Evolutionary conservation across 2,113 vertebrate species (phyloP), one percentile per base, ranked within the genome.

Genomic region (Macrotis lagotis): DNA sequence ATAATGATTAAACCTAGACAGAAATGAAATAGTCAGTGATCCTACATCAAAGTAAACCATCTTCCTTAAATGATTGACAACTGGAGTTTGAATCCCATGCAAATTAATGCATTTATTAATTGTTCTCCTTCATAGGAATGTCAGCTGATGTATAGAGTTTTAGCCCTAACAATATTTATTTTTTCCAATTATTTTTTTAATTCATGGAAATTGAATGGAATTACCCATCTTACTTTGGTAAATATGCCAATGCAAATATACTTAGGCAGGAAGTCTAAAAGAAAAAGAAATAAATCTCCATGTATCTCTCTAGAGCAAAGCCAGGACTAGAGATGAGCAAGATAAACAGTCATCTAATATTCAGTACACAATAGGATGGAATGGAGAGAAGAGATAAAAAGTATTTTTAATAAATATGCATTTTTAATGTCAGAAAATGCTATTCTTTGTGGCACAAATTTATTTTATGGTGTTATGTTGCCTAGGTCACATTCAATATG

Each of bases 251-350:
- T 48, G 49, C 28, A 37, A 91, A 90, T 25, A 94, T 31, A 59
- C 8, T 59, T 26, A 92, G 48, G 91, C 51, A 48, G 55, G 48
- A 96, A 92, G 83, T 25, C 48, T 91, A 94, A 94, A 90, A 83
- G 22, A 90, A 48, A 88, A 91, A 88, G 90, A 88, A 88, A 50
- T 90, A 50, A 48, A 59, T 37, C 25, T 51, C 89, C 90, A 44
- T 51, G 28, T 24, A 91, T 55, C 48, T 88, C 88, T 11, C 4
- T 91, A 14, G 28, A 66, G 55, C 55, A 37, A 11, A 66, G 10
- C 55, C 55, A 66, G 55, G 28, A 66, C 28, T 66, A 66, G 55
- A 66, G 26, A 66, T 37, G 28, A 66, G 55, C 25, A 59, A 59
- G 52, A 53, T 53, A 53, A 53, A 26, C 28, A 31, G 26, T 28